Conservation (phyloP, 35 echinoderm and acorn worm species). For the Patiria miniata region DNA sequence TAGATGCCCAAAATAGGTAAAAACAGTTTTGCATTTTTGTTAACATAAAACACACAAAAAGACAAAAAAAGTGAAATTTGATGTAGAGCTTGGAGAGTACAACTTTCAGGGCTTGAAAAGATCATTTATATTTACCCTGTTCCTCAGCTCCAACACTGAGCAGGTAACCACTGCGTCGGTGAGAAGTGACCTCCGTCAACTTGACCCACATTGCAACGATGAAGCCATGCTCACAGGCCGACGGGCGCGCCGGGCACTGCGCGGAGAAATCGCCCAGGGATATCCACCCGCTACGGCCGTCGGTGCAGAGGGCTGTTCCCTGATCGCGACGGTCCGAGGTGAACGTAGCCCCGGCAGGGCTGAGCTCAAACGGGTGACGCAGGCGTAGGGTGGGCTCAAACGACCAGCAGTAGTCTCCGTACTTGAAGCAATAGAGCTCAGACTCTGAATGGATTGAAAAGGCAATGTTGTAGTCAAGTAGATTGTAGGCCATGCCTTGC, state of each 20-base stretch:
- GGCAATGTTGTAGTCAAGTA: background rate
- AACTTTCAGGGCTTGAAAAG: no score
- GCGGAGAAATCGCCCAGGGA: conserved; percentile 27
- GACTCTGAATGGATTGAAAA: conserved; percentile 33
- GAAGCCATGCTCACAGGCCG: conserved; percentile 68
- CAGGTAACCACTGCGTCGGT: conserved; percentile 20
- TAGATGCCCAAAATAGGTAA: no score
- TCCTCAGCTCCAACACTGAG: conserved; percentile 73
- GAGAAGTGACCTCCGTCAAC: conserved; percentile 10
- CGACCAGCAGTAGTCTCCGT: conserved; percentile 49
- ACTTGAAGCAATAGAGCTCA: conserved; percentile 41
- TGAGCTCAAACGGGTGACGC: background rate
- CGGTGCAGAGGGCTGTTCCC: conserved; percentile 44
- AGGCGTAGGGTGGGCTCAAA: conserved; percentile 45
- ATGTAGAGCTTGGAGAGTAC: no score
- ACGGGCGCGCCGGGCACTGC: conserved; percentile 54
- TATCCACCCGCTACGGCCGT: conserved; percentile 35
- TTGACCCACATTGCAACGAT: conserved; percentile 67
- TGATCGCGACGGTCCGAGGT: conserved; percentile 4
- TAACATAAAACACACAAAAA: no score
- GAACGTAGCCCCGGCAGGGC: conserved; percentile 5
- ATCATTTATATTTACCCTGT: conserved; percentile 39
- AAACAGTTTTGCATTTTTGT: no score
- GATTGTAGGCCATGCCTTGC: background rate
- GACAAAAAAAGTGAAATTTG: no score